A percentile compares a stretch with the other conserved stretches of the same genome.
Conservation (phyloP, 64 coral and sea anemone genomes). For the Hydrozoanthus tunicans region DNA sequence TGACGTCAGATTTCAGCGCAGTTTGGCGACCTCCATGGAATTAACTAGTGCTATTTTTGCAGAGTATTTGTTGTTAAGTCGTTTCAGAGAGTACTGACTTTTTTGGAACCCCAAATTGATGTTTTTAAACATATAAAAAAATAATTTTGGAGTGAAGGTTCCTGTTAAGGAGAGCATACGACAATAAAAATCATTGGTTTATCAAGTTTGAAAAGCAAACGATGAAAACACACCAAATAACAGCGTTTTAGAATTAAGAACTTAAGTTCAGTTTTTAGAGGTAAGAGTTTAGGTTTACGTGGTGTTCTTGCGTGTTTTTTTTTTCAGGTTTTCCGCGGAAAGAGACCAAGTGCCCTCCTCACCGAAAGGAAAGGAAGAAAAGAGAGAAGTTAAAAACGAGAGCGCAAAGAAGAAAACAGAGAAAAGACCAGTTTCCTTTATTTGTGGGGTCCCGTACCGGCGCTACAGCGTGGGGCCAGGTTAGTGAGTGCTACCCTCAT, state of each 20-base stretch:
- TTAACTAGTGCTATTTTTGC: no score
- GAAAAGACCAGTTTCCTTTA: slow-evolving; percentile 41
- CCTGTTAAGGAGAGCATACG: no score
- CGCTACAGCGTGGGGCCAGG: slow-evolving; percentile 46
- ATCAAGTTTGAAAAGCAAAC: no score
- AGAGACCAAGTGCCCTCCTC: not conserved
- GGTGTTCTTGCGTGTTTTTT: not conserved
- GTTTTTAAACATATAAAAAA: no score
- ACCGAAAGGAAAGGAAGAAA: not conserved
- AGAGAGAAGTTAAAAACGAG: not conserved
- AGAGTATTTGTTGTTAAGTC: no score
- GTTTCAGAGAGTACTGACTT: no score
- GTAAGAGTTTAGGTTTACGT: not conserved
- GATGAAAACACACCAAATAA: no score
- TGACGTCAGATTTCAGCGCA: no score
- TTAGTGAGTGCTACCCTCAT: not conserved
- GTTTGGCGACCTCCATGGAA: no score
- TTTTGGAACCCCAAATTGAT: no score
- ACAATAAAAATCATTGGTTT: no score
- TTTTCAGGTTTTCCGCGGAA: slow-evolving; percentile 67
- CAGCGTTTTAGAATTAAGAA: not conserved
- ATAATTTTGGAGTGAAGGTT: no score
- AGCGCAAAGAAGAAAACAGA: slow-evolving; percentile 15
- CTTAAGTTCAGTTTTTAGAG: not conserved
- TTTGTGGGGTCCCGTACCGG: slow-evolving; percentile 71